Evolutionary conservation across 2,797 vertebrate genomes (phyloP), one percentile per base, ranked within the genome.

Genomic region (Eleutherodactylus coqui): DNA sequence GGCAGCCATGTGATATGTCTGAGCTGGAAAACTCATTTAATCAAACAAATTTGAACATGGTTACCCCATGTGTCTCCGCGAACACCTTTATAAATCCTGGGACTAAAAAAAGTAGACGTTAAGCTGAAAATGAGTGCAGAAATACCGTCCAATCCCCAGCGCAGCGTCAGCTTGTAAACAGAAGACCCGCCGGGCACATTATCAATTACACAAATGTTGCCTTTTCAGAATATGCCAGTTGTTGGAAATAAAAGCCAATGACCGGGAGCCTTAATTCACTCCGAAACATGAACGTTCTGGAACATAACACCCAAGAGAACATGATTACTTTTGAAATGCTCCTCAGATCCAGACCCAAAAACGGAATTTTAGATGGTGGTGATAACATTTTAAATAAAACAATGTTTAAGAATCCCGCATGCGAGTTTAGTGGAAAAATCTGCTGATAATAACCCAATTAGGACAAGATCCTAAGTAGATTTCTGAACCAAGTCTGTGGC

Each of bases 291-390:
- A 41, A 62, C 36, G 14, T 75, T 83, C 70, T 83, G 81, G 70
- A 83, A 75, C 81, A 83, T 47, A 83, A 83, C 70, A 83, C 70
- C 49, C 81, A 58, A n/a, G 70, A 83, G 70, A 83, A 83, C 70
- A 75, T 83, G 67, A 83, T 83, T 83, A 41, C 47, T 60, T 76
- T 19, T 84, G 55, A 75, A 75, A 62, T 16, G 21, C 75, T 47
- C 43, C 43, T 75, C 62, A 62, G 72, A 84, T 45, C 82, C 70
- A 64, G 41, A 76, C 72, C 72, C 82, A 47, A 62, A 67, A 72
- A 60, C 34, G 82, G 49, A 32, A 84, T 62, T 47, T 60, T 60
- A 84, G 82, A 75, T 75, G 70, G 69, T 29, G 81, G 69, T 36
- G 70, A 84, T 84, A 84, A 62, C 53, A 76, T 60, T 75, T 72